Evolutionary conservation across 2,113 vertebrate species (phyloP).

Genomic region (Micronisus gabar): DNA sequence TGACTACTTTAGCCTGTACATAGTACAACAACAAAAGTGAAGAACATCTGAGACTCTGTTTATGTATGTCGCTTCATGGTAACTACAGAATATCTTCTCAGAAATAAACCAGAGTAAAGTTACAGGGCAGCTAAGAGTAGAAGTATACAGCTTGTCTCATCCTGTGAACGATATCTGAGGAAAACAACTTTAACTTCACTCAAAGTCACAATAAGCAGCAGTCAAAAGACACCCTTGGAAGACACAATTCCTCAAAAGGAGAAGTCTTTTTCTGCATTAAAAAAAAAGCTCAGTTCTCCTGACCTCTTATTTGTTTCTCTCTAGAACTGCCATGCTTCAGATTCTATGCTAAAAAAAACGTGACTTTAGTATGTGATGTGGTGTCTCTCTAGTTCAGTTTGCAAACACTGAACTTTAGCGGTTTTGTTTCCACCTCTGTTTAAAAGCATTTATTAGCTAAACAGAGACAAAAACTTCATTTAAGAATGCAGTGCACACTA

Average conservation of each 20-base stretch:
- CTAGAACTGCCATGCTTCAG: not conserved
- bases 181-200: slow-evolving; percentile 32
- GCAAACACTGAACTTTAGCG: not conserved
- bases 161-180: not conserved
- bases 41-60: slow-evolving; percentile 36
- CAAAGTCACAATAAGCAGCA: not conserved
- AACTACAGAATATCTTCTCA: slow-evolving; percentile 33
- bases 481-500: not conserved
- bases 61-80: not conserved
- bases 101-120: not conserved
- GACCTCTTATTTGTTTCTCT: not conserved
- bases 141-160: not conserved
- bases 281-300: not conserved
- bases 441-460: not conserved
- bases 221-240: slow-evolving; percentile 28
- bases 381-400: not conserved
- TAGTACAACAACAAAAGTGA: slow-evolving; percentile 45
- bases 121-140: not conserved
- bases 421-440: not conserved
- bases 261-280: not conserved
- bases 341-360: not conserved
- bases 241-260: not conserved
- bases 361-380: not conserved
- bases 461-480: not conserved
- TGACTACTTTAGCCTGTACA: slow-evolving; percentile 74